phyloP scores from a whole-genome alignment of 2,888 invertebrate species.

The Lithodes maja region DNA sequence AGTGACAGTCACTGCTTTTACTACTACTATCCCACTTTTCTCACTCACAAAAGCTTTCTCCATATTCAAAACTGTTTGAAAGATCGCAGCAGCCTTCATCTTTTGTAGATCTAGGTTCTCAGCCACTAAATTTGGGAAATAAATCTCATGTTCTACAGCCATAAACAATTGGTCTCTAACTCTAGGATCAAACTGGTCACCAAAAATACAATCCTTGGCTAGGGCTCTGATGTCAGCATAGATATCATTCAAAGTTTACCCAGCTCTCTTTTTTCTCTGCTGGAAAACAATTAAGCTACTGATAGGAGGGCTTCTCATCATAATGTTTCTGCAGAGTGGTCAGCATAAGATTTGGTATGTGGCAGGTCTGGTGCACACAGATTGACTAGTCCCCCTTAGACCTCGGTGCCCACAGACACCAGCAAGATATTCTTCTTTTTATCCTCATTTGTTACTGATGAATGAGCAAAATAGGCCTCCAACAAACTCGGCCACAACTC shows the following conservation, averaged over 20 bases:
- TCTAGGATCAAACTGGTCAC: conserved; percentile 25
- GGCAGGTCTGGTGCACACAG: background rate
- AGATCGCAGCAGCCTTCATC: conserved; percentile 62
- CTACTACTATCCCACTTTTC: background rate
- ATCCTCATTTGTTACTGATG: background rate
- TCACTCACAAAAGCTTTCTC: conserved; percentile 24
- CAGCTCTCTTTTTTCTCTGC: conserved; percentile 16
- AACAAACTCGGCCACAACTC: conserved; percentile 13
- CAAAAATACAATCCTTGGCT: conserved; percentile 33
- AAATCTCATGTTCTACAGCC: conserved; percentile 25
- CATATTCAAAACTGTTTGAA: conserved; percentile 14
- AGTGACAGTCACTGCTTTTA: background rate
- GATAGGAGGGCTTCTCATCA: conserved; percentile 22
- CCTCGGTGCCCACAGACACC: background rate
- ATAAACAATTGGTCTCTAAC: conserved; percentile 33
- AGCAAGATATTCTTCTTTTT: background rate
- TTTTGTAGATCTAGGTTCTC: conserved; percentile 29
- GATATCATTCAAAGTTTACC: conserved; percentile 8
- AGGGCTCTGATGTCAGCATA: conserved; percentile 25
- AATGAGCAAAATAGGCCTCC: conserved; percentile 16
- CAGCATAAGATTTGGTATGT: conserved; percentile 10
- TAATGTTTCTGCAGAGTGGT: conserved; percentile 15
- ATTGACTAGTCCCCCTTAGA: background rate
- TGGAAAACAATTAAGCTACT: conserved; percentile 15
- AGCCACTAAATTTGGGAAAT: conserved; percentile 31